Evolutionary conservation across 2,888 invertebrate species (phyloP), one percentile per base, ranked within the genome.

Genomic region (Euproctis similis): DNA sequence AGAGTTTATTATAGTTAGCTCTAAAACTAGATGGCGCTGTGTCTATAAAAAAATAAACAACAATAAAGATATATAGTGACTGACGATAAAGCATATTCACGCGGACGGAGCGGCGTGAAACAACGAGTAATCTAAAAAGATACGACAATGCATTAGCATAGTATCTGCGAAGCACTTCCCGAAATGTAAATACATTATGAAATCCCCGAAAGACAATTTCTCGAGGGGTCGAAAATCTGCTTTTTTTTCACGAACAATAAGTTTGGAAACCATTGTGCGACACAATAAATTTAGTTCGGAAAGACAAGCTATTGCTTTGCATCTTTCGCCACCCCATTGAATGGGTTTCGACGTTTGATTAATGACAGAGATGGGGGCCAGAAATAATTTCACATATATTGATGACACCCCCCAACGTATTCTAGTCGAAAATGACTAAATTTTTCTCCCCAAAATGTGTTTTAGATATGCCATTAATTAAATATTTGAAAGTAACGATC

Each of bases 291-390:
- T 50, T 49, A 31, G 64, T 63, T 61, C 59, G 55, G 41, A 67
- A 66, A 73, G 69, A 74, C 65, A 69, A 70, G 65, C 66, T 64
- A 71, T 72, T 63, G 73, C 63, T 62, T 65, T 67, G 63, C 61
- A 67, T 67, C 67, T 69, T 67, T 77, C 76, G 49, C 64, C 80
- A 72, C 82, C 80, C 81, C 62, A 73, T 73, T 72, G 71, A 73
- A 75, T 78, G 71, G 73, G 64, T 59, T 56, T 48, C 52, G 52
- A 57, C 67, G 62, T 74, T 80, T 82, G 82, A 82, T 82, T 80
- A 80, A 82, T 82, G 77, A 57, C 51, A 49, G 61, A 59, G 64
- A 62, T 53, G 48, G 70, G 74, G 60, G 49, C 42, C 42, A 6
- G 32, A 41, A 61, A 66, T 67, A 59, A 63, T 59, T 63, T 54